Percentiles rank a stretch among this genome's conserved stretches.
Conservation (phyloP, 2,797 vertebrate species). For the Paguma larvata region DNA sequence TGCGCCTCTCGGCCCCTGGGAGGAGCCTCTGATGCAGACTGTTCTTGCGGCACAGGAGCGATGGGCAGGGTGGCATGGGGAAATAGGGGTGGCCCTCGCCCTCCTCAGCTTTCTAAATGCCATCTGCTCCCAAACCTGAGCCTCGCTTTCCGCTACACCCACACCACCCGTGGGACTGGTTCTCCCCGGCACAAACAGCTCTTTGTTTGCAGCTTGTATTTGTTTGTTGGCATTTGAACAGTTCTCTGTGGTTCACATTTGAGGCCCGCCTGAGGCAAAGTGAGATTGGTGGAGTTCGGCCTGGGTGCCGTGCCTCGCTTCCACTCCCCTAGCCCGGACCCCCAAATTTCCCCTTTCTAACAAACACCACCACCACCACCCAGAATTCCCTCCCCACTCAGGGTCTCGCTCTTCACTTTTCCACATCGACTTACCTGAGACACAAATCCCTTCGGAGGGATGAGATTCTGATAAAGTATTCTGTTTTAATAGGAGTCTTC, state of each 20-base stretch:
- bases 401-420: not conserved
- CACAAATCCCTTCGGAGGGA: not conserved
- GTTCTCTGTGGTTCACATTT: constrained; percentile 59
- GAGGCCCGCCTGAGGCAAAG: constrained; percentile 45
- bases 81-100: not conserved
- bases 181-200: constrained; percentile 30
- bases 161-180: constrained; percentile 33
- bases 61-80: not conserved
- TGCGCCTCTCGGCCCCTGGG: not conserved
- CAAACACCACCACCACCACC: not conserved
- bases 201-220: constrained; percentile 65
- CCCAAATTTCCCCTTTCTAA: not conserved
- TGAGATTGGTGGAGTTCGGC: constrained; percentile 9
- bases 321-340: not conserved
- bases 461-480: not conserved
- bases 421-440: not conserved
- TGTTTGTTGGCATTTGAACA: constrained; percentile 36
- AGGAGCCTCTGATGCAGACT: not conserved
- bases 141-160: not conserved
- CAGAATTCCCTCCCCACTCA: not conserved
- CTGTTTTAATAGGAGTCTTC: not conserved
- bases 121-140: not conserved
- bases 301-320: not conserved
- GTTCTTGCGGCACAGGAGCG: not conserved
- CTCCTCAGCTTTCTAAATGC: not conserved